Base-by-base conservation (phyloP, 1,140 invertebrate genomes). In the Drosophila pallidifrons region DNA sequence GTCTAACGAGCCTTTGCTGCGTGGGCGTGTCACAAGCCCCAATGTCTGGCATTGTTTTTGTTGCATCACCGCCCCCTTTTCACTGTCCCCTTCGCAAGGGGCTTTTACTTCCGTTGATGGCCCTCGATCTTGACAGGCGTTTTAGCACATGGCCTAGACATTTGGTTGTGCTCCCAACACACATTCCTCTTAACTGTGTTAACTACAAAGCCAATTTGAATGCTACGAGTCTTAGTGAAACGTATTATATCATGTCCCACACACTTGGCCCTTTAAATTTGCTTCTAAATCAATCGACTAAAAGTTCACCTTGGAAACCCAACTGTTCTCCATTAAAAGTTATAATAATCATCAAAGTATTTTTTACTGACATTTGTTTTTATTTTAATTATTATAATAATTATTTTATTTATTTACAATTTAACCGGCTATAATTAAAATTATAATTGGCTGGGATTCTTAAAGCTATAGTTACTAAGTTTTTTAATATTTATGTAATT, bases 71-170 rank as follows among this genome's bases (percentile, higher is more conserved):
- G 41, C n/a, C 41, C 4, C 41, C 7, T 3, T 5, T 10, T 25
- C 30, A n/a, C 51, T 7, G 30, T 0, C 2, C 3, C 35, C 35
- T 38, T 38, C n/a, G 1, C 6, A 51, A 16, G 10, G 47, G 16
- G 47, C 47, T 51, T 51, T 51, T 10, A 7, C 41, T 13, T 43
- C 46, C 46, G 46, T 49, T 6, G 20, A 6, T 35, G 51, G 13
- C 51, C 30, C 6, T 13, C 28, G 54, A 54, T 57, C 54, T 57
- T 41, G 32, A n/a, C 54, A 43, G 13, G 20, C 28, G 15, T 41
- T 25, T 57, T 41, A 41, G 54, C 54, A 57, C 54, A 57, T 57
- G 54, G 35, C 32, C 54, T 55, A 55, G 52, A 55, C 52, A n/a
- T 32, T 32, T 54, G 51, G 28, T 35, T 54, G 2, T 54, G n/a